These are phyloP conservation scores for Eupithecia centaureata DNA, from an alignment of 2,888 invertebrate species.

Conservation along the genomic window DNA sequence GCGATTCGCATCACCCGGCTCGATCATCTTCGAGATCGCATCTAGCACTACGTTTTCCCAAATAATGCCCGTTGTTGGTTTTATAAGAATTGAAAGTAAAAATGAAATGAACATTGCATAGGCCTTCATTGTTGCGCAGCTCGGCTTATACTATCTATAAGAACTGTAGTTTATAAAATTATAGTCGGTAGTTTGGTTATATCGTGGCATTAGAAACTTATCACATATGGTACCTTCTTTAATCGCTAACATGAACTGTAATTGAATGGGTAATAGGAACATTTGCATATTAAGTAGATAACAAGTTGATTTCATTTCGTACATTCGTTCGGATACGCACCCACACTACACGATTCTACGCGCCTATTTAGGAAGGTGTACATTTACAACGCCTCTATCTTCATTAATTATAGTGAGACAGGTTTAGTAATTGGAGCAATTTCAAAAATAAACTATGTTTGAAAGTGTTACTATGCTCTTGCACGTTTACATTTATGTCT, in stretches of 20 bases:
- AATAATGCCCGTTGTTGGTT: not conserved
- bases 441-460: too few relatives aligned
- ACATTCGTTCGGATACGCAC: too few relatives aligned
- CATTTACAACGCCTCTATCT: too few relatives aligned
- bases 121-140: constrained; percentile 14
- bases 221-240: too few relatives aligned
- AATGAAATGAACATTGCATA: not conserved
- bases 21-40: not conserved
- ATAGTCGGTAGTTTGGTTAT: not conserved
- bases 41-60: constrained; percentile 21
- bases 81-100: not conserved
- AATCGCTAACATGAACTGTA: not conserved
- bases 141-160: not conserved
- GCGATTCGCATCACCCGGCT: not conserved
- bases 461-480: too few relatives aligned
- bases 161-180: not conserved
- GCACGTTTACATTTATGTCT: too few relatives aligned
- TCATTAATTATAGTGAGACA: too few relatives aligned
- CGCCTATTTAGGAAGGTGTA: too few relatives aligned
- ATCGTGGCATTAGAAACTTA: not conserved
- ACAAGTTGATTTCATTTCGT: not conserved
- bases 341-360: not conserved
- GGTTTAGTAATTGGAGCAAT: too few relatives aligned
- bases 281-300: not conserved
- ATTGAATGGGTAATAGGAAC: not conserved